A percentile compares a stretch with the other conserved stretches of the same genome.
Conservation (phyloP, 2,113 vertebrate genomes). For the Brachyhypopomus occidentalis region DNA sequence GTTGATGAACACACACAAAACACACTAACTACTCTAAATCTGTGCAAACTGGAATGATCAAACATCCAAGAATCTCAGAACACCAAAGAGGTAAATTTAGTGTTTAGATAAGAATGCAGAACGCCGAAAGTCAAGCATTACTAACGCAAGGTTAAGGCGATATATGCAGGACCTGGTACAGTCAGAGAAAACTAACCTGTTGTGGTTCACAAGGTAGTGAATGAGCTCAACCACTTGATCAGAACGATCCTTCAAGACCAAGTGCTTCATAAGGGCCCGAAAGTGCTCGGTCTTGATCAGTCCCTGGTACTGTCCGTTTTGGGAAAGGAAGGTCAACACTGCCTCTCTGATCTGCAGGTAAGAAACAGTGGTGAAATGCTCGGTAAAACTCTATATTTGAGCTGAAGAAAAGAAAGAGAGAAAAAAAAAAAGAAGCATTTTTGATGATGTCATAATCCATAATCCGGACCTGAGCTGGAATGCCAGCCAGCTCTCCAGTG, state of each 20-base stretch:
- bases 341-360: slow-evolving; percentile 78
- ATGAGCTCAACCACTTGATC: slow-evolving; percentile 78
- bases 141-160: too few relatives aligned
- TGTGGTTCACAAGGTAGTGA: slow-evolving; percentile 76
- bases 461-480: slow-evolving; percentile 83
- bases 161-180: neutral
- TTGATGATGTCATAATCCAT: neutral
- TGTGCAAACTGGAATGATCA: too few relatives aligned
- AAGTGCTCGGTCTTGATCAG: slow-evolving; percentile 83
- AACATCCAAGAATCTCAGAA: too few relatives aligned
- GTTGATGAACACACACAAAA: too few relatives aligned
- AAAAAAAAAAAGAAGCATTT: neutral
- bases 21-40: too few relatives aligned
- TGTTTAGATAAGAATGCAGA: neutral
- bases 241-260: slow-evolving; percentile 63
- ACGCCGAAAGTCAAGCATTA: neutral
- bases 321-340: slow-evolving; percentile 77
- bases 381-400: neutral
- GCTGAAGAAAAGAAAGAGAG: neutral
- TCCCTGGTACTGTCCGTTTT: slow-evolving; percentile 75
- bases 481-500: slow-evolving; percentile 82
- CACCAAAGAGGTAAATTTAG: too few relatives aligned
- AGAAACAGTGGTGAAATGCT: neutral
- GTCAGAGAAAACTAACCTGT: slow-evolving; percentile 71
- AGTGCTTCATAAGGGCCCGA: slow-evolving; percentile 74